Evolutionary conservation across 2,888 invertebrate species (phyloP).

Genomic region (Caenorhabditis panamensis): DNA sequence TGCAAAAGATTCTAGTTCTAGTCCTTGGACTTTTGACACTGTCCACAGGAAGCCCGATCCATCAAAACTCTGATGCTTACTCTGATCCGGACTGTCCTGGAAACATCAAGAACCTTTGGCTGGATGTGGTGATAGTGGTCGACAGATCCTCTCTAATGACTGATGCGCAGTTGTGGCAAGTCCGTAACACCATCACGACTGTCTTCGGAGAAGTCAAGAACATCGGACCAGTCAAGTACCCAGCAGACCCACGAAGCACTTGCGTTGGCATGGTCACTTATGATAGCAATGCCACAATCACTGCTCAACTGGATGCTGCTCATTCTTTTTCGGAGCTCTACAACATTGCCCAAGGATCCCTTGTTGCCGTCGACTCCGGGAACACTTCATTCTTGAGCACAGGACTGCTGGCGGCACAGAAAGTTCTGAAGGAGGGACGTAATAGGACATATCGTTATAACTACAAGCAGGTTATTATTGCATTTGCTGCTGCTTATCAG

Average conservation of each 20-base stretch:
- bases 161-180: slow-evolving; percentile 37
- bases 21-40: no score
- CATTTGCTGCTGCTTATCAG: slow-evolving; percentile 44
- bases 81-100: slow-evolving; percentile 23
- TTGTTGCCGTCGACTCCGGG: slow-evolving; percentile 20
- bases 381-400: slow-evolving; percentile 18
- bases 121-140: slow-evolving; percentile 48
- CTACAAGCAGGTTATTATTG: slow-evolving; percentile 27
- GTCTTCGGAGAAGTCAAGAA: slow-evolving; percentile 20
- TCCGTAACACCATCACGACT: slow-evolving; percentile 29
- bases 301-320: slow-evolving; percentile 21
- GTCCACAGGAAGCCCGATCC: no score
- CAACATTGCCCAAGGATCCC: slow-evolving; percentile 31
- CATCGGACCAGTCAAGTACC: slow-evolving; percentile 38
- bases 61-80: slow-evolving; percentile 12
- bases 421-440: slow-evolving; percentile 17
- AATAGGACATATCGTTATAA: slow-evolving; percentile 21
- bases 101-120: slow-evolving; percentile 50
- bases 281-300: slow-evolving; percentile 17
- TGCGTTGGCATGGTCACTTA: slow-evolving; percentile 48
- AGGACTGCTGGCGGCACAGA: slow-evolving; percentile 33
- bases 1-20: no score
- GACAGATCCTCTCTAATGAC: slow-evolving; percentile 43
- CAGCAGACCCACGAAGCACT: slow-evolving; percentile 37
- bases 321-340: slow-evolving; percentile 22